Conservation (phyloP, 37 sponge, comb jelly and placozoan species). For the Lycopodina hypogea region DNA sequence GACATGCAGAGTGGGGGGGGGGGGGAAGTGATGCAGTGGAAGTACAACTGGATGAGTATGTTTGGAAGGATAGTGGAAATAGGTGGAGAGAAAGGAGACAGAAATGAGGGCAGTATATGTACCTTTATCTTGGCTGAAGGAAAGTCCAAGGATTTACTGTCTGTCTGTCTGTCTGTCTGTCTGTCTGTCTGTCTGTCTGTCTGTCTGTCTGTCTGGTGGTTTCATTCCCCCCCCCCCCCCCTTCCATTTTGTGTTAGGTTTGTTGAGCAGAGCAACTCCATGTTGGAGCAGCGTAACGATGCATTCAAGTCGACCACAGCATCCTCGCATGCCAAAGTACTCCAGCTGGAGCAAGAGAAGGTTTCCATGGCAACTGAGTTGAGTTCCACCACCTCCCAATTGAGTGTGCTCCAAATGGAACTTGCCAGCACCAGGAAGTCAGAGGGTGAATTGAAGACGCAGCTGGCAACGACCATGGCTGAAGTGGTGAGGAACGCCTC, state of each 20-base stretch:
- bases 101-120: no score
- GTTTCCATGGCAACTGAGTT: slow-evolving; percentile 70
- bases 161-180: not conserved
- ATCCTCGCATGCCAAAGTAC: slow-evolving; percentile 75
- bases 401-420: slow-evolving; percentile 74
- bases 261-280: slow-evolving; percentile 92
- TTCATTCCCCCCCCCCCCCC: not conserved
- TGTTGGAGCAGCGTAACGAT: slow-evolving; percentile 91
- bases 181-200: not conserved
- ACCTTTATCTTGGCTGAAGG: no score
- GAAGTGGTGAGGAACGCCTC: slow-evolving; percentile 66
- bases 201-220: not conserved
- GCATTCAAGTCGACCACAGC: slow-evolving; percentile 90
- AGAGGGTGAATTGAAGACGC: slow-evolving; percentile 75
- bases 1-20: no score
- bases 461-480: slow-evolving; percentile 76
- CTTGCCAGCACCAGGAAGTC: slow-evolving; percentile 23
- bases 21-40: no score
- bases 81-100: no score
- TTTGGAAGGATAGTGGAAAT: no score
- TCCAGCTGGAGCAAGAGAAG: slow-evolving; percentile 89
- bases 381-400: slow-evolving; percentile 51
- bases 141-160: not conserved
- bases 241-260: slow-evolving; percentile 37
- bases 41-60: no score